These are phyloP conservation scores for Anticlea derivata DNA, from an alignment of 2,888 invertebrate genomes.

Conservation along the genomic window DNA sequence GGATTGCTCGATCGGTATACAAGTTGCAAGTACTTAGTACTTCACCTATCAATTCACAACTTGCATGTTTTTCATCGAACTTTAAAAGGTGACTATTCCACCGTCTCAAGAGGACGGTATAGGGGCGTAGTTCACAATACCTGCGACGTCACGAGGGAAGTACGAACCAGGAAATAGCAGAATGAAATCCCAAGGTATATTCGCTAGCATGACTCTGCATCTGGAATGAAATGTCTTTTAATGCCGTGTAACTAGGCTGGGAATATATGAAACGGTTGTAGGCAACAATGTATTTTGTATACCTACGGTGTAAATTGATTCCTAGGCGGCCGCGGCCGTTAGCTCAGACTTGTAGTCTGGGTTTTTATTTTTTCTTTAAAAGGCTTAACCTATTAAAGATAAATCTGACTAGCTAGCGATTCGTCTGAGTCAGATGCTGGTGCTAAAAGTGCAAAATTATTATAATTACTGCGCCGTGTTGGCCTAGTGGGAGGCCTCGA, in stretches of 20 bases:
- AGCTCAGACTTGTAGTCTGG: too few relatives aligned
- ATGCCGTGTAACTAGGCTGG: constrained; percentile 24
- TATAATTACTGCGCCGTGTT: too few relatives aligned
- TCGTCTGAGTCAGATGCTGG: too few relatives aligned
- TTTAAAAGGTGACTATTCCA: background rate
- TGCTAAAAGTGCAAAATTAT: too few relatives aligned
- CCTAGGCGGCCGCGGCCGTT: too few relatives aligned
- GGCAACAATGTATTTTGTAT: background rate
- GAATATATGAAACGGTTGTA: constrained; percentile 9
- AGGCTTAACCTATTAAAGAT: too few relatives aligned
- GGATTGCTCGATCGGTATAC: too few relatives aligned
- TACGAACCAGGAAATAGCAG: constrained; percentile 38
- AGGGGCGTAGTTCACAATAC: constrained; percentile 23
- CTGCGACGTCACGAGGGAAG: constrained; percentile 28
- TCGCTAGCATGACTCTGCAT: constrained; percentile 46
- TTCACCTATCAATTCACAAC: background rate
- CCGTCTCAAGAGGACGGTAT: background rate
- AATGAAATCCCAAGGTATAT: constrained; percentile 50
- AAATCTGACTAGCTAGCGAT: too few relatives aligned
- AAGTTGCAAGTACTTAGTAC: too few relatives aligned
- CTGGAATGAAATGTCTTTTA: constrained; percentile 48
- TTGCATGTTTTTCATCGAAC: background rate
- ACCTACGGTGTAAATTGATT: too few relatives aligned
- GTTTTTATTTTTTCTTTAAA: too few relatives aligned
- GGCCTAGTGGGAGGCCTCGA: too few relatives aligned